Evolutionary conservation across 2,797 vertebrate species (phyloP), one percentile per base, ranked within the genome.

Genomic region (Helicolenus hilgendorfi): DNA sequence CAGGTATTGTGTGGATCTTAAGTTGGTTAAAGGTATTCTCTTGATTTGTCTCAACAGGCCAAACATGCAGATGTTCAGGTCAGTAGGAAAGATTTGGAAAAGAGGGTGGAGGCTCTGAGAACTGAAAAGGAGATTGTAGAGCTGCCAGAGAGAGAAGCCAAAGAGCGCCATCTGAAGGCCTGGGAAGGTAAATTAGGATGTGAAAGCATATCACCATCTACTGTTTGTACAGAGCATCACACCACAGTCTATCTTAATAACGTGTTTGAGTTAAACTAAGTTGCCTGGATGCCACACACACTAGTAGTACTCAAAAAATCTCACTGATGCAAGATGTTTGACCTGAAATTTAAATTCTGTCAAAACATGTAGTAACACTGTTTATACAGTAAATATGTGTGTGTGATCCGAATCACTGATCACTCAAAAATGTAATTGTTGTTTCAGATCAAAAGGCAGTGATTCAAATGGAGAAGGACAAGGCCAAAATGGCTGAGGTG

Each of bases 71-170:
- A 98, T 7, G 59, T 98, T 15, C 97, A 98, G 88, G 70, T 84
- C 20, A 90, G 89, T 36, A 98, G 97, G 94, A 98, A 96, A 73
- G 96, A 93, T 62, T 84, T 98, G 71, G 98, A 98, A 88, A 93
- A 95, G 3, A 97, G 94, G 77, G 97, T 98, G 79, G 98, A 98
- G 56, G 77, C 90, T 11, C 89, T 98, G 64, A 97, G 97, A 79
- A 86, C 94, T 0, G 87, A 95, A 8, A 99, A 99, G 90, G 98
- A 99, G 55, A 92, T 95, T 0, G 98, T 96, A 0, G 98, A 99
- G 91, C 95, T 97, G 78, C 98, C 98, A 0, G 98, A 99, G 88
- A 98, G 97, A 88, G 98, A 98, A 93, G 98, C 98, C 77, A 99
- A 98, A 94, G 98, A 98, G 24, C 96, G 88, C 91, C 98, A 99